Base-by-base conservation (phyloP, 2,113 vertebrate species). In the Scatophagus argus region DNA sequence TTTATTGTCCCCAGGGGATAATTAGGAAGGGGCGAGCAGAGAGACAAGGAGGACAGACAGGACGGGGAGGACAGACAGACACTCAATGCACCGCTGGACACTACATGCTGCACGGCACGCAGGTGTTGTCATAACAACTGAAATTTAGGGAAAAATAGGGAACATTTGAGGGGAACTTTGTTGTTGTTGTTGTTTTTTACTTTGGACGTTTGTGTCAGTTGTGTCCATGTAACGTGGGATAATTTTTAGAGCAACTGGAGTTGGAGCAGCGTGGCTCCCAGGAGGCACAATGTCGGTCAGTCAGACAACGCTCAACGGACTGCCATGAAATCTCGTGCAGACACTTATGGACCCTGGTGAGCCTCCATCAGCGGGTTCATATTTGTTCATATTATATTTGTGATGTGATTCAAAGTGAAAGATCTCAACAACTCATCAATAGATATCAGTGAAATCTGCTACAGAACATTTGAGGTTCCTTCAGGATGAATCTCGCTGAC, bases 121-220 rank as follows among this genome's bases (percentile, higher is more conserved):
- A 52, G 54, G 17, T 10, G 78, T 74, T 63, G 74, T 82, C 84
- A 89, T 73, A 70, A 84, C 78, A 79, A 67, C 84, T 11, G 25
- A 71, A n/a, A 74, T 39, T 23, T 66, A 31, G 38, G 23, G 7
- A 44, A 29, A 74, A 16, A 34, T 13, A n/a, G n/a, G n/a, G n/a
- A n/a, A n/a, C n/a, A n/a, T 49, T 23, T 13, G 17, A 12, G 23
- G 3, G 34, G n/a, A 21, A 59, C 1, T 25, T 23, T 38, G 5
- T 6, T 38, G 13, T 43, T 3, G 41, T 16, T 1, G 3, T 44
- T n/a, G 7, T 16, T 25, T 19, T 11, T 29, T 2, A 36, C 31
- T 17, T 44, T 9, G 23, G 12, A 4, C 14, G 14, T 52, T 6
- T 21, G 32, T 12, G 31, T 11, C 4, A 38, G 19, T 21, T 19